Base-by-base conservation (phyloP, 2,113 vertebrate genomes). In the Fulica atra region DNA sequence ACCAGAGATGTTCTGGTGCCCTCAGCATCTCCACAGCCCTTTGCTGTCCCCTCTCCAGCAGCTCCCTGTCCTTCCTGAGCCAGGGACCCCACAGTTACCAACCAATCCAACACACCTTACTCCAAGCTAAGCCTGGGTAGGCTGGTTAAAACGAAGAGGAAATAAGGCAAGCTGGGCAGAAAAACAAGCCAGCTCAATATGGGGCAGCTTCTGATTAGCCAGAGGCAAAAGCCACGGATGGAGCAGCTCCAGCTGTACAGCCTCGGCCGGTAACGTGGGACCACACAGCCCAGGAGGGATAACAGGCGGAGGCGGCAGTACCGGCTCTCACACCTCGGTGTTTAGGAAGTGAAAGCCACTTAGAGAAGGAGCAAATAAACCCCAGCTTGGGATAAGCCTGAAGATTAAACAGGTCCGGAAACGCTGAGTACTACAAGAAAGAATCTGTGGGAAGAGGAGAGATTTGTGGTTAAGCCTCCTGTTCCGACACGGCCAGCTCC, bases 371-470 rank as follows among this genome's bases (percentile, higher is more conserved):
- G 82, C 54, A 11, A 89, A 77, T 16, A 66, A 12, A 40, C 15
- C 87, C 54, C 63, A 11, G 66, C 89, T 86, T 19, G 17, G 88
- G 92, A 35, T 92, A 74, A 94, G 26, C 38, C 56, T 54, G 5
- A 44, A 8, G 96, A 84, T 95, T 88, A 88, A 91, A 2, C n/a
- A 54, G 71, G 86, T 60, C 80, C 40, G 92, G 95, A 86, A 96
- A 82, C 1, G 79, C 87, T 28, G 91, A 91, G 91, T 1, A 81
- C 84, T 81, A 16, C 84, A 3, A 61, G 76, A 42, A 82, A 19
- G 94, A 90, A 88, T 92, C 61, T 23, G 94, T 53, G 92, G 93
- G 63, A 44, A 96, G 80, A 89, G 40, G 36, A 60, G 74, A 94
- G 81, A 70, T 96, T 81, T 92, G 93, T 6, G 93, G 54, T 50